A percentile compares a stretch with the other conserved stretches of the same genome.
These are phyloP conservation scores for Melinaea menophilus DNA, from an alignment of 2,888 invertebrate species.

Conservation along the genomic window DNA sequence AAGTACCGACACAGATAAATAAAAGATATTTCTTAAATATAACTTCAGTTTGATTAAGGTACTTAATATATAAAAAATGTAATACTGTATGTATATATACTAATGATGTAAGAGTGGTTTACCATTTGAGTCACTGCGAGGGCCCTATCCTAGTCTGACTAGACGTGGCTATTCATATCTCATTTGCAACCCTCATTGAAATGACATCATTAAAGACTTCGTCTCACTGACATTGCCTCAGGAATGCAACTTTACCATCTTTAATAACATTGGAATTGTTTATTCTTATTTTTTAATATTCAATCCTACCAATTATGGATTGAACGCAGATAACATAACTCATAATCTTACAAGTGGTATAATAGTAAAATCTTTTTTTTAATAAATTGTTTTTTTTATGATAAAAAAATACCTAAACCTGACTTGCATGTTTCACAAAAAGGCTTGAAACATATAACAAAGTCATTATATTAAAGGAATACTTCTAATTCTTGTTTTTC, in stretches of 20 bases:
- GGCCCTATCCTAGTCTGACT: slow-evolving; percentile 15
- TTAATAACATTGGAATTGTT: slow-evolving; percentile 34
- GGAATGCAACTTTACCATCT: slow-evolving; percentile 28
- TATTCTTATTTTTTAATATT: slow-evolving; percentile 26
- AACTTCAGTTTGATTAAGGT: not conserved
- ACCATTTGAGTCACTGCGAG: slow-evolving; percentile 15
- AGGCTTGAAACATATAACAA: slow-evolving; percentile 40
- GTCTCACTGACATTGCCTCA: slow-evolving; percentile 38
- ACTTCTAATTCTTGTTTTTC: slow-evolving; percentile 28
- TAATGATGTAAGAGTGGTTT: slow-evolving; percentile 18
- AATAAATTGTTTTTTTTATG: not conserved
- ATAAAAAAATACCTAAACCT: slow-evolving; percentile 1
- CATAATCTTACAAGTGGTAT: not conserved
- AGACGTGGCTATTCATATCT: slow-evolving; percentile 44
- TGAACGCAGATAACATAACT: not conserved
- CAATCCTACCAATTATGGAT: not conserved
- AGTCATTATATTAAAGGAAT: slow-evolving; percentile 32
- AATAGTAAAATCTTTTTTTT: not conserved
- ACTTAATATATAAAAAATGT: not conserved
- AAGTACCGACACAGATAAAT: too few species aligned
- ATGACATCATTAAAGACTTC: slow-evolving; percentile 52
- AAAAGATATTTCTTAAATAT: too few species aligned
- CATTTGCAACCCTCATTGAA: slow-evolving; percentile 55
- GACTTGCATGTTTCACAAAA: slow-evolving; percentile 29
- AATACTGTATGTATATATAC: slow-evolving; percentile 7